phyloP scores from a whole-genome alignment of 2,113 vertebrate species.

The Parus major region DNA sequence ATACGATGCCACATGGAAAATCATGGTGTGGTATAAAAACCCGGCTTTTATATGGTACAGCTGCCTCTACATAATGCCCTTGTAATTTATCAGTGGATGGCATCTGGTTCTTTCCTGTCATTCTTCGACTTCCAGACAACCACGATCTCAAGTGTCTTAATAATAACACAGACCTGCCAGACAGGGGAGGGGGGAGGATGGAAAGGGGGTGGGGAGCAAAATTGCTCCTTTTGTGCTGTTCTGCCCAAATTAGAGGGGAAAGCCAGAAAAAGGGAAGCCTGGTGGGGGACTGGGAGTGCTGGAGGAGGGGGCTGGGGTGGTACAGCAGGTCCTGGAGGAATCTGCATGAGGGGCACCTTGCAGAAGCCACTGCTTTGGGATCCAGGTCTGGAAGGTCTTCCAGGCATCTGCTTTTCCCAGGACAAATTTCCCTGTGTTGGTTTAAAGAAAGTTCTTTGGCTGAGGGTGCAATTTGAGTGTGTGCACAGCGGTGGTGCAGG shows the following conservation, averaged over 20 bases:
- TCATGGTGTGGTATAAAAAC: slow-evolving; percentile 23
- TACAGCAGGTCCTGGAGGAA: neutral
- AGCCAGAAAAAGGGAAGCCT: neutral
- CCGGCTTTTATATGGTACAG: slow-evolving; percentile 57
- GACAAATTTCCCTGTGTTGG: neutral
- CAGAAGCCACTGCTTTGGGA: neutral
- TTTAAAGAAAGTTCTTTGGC: neutral
- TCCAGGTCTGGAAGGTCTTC: neutral
- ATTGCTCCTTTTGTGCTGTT: slow-evolving; percentile 21
- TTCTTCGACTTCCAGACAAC: slow-evolving; percentile 63
- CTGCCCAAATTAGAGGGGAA: slow-evolving; percentile 1
- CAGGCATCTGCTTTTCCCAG: neutral
- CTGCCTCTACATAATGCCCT: slow-evolving; percentile 68
- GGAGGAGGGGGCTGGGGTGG: neutral
- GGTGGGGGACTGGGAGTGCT: neutral
- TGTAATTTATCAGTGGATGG: slow-evolving; percentile 64
- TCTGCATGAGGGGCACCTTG: neutral
- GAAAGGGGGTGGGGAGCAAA: neutral
- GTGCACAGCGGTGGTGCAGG: accelerated
- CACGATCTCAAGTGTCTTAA: slow-evolving; percentile 71
- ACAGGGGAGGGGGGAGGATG: slow-evolving; percentile 5
- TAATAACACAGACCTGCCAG: slow-evolving; percentile 70
- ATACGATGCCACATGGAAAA: slow-evolving; percentile 65
- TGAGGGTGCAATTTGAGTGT: neutral
- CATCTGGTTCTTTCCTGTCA: slow-evolving; percentile 70